Evolutionary conservation across 2,797 vertebrate species (phyloP), one percentile per base, ranked within the genome.

Genomic region (Tangara arthus): DNA sequence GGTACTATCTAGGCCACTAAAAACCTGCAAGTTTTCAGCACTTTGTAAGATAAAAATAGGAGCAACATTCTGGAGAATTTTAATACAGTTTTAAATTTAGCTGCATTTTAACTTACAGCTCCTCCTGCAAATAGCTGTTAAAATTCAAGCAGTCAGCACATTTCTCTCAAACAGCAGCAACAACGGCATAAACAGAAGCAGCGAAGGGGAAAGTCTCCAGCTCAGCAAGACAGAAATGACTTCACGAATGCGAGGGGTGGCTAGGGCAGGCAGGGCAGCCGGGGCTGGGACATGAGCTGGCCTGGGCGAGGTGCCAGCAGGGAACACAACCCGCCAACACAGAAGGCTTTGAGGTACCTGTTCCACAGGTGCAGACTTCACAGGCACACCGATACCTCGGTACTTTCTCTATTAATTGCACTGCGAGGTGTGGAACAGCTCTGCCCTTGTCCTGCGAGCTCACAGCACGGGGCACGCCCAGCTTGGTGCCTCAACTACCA

Each of bases 121-220:
- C 94, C 94, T 87, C 20, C 94, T 42, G 55, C 94, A 97, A 97
- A 87, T 82, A 91, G 90, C 95, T 93, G 94, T 93, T 95, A 88
- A 95, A 96, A 97, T 46, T 56, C 96, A 95, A 80, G 21, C 93
- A 91, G 96, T 98, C 98, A 98, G 98, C 97, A 97, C 90, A 96
- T 97, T 97, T 97, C 56, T 80, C 75, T 56, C 77, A 80, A 96
- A 84, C 94, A 95, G 93, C 2, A 50, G 94, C 93, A 96, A 93
- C 95, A 94, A 93, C 56, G 92, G 97, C 83, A 83, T 61, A 78
- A 90, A 97, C 87, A 94, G 83, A 18, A 78, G 91, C 96, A 93
- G 95, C 35, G 89, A 94, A 97, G 89, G 66, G 89, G 95, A 95
- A 97, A 98, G 96, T n/a, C 28, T 96, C 94, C 90, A 95, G 87